phyloP scores from a whole-genome alignment of 2,797 vertebrate genomes.

The Syncerus caffer region DNA sequence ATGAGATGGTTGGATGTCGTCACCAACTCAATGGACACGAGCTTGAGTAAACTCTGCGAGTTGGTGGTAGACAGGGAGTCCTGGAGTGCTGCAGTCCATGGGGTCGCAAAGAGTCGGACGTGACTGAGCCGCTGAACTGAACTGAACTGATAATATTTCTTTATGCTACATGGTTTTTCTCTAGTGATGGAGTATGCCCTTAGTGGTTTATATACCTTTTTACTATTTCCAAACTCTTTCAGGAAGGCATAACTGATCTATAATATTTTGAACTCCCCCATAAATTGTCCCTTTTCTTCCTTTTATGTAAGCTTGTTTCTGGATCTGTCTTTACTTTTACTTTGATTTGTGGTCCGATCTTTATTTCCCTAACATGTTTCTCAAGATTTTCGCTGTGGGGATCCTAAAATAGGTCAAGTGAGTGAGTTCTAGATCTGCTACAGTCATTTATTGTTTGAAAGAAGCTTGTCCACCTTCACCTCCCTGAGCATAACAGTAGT shows the following conservation, averaged over 20 bases:
- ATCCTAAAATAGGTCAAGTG: neutral
- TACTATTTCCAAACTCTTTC: neutral
- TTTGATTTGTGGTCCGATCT: neutral
- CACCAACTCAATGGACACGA: neutral
- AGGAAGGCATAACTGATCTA: neutral
- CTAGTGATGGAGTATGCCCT: neutral
- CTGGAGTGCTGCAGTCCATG: neutral
- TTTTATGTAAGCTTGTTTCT: neutral
- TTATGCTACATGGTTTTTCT: neutral
- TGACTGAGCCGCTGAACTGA: neutral
- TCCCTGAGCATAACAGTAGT: neutral
- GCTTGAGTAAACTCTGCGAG: neutral
- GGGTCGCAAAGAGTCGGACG: accelerated
- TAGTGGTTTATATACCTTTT: neutral
- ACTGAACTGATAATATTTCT: neutral
- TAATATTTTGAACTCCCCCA: neutral
- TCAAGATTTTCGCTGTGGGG: neutral
- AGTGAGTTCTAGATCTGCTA: neutral
- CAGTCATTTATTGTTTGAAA: neutral
- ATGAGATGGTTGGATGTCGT: neutral
- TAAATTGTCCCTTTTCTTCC: neutral
- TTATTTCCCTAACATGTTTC: neutral
- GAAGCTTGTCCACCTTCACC: neutral
- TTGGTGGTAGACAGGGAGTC: neutral
- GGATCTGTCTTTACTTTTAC: neutral